These are phyloP conservation scores for Steinernema scapterisci DNA, from an alignment of 2,888 invertebrate species.

Conservation along the genomic window DNA sequence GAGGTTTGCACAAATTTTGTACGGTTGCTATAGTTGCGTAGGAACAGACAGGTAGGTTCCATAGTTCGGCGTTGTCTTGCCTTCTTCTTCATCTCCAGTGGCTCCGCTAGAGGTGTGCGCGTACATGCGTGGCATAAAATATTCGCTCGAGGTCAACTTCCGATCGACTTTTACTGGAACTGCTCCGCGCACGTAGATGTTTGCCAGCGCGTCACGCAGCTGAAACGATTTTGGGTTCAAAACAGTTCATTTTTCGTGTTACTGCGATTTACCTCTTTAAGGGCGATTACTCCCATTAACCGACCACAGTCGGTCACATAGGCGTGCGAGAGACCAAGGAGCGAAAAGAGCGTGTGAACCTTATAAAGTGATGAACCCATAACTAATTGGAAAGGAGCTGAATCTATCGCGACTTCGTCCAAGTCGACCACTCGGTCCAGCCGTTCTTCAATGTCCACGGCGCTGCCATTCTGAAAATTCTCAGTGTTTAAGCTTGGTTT, in stretches of 20 bases:
- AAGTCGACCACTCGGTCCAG: slow-evolving; percentile 50
- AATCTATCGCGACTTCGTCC: slow-evolving; percentile 53
- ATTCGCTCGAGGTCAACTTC: slow-evolving; percentile 13
- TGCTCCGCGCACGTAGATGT: slow-evolving; percentile 54
- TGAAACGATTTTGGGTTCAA: slow-evolving; percentile 36
- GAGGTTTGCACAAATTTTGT: background rate
- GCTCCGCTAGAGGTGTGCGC: background rate
- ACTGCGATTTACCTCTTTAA: slow-evolving; percentile 47
- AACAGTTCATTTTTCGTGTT: background rate
- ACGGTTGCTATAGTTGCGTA: background rate
- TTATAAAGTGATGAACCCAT: slow-evolving; percentile 53
- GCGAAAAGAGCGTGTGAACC: slow-evolving; percentile 55
- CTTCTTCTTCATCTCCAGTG: slow-evolving; percentile 7
- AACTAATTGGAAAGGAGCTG: slow-evolving; percentile 56
- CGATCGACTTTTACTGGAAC: slow-evolving; percentile 37
- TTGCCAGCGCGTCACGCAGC: slow-evolving; percentile 51
- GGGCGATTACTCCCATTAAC: slow-evolving; percentile 53
- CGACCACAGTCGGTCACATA: slow-evolving; percentile 56
- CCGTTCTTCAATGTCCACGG: slow-evolving; percentile 39
- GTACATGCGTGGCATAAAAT: background rate
- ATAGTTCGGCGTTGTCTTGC: slow-evolving; percentile 11
- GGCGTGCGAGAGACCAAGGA: slow-evolving; percentile 55
- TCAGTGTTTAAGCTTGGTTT: too few relatives aligned
- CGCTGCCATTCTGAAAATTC: slow-evolving; percentile 2
- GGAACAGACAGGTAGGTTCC: slow-evolving; percentile 13